These are phyloP conservation scores for Cryptus armator DNA, from an alignment of 2,888 invertebrate genomes.

Conservation along the genomic window DNA sequence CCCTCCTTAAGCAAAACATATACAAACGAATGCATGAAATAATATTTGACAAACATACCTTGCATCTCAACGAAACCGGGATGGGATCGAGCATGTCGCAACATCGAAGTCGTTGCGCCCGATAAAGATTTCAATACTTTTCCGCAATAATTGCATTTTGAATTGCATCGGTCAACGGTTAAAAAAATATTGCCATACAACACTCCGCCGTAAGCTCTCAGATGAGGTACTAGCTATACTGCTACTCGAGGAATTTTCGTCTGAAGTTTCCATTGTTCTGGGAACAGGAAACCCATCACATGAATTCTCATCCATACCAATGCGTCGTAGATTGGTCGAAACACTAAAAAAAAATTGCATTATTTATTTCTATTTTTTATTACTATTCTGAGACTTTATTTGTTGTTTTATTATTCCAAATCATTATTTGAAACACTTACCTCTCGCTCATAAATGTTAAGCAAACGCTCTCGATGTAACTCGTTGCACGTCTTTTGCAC, in stretches of 20 bases:
- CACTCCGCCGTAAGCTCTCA: neutral
- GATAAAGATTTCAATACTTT: constrained; percentile 10
- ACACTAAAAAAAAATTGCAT: neutral
- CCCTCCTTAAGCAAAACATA: no score
- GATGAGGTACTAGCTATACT: constrained; percentile 1
- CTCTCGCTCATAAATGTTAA: no score
- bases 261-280: neutral
- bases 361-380: neutral
- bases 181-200: constrained; percentile 11
- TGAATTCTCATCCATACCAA: constrained; percentile 13
- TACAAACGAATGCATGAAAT: no score
- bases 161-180: neutral
- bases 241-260: constrained; percentile 20
- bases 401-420: no score
- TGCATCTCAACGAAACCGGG: constrained; percentile 19
- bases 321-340: neutral
- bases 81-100: constrained; percentile 28
- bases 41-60: neutral
- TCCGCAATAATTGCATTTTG: constrained; percentile 14
- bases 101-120: constrained; percentile 22
- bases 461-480: no score
- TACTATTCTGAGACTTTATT: no score
- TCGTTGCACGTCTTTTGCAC: no score
- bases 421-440: no score
- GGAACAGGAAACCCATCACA: constrained; percentile 24